A percentile compares a stretch with the other conserved stretches of the same genome.
These are phyloP conservation scores for Latrodectus hesperus DNA, from an alignment of 2,888 invertebrate species.

Conservation along the genomic window DNA sequence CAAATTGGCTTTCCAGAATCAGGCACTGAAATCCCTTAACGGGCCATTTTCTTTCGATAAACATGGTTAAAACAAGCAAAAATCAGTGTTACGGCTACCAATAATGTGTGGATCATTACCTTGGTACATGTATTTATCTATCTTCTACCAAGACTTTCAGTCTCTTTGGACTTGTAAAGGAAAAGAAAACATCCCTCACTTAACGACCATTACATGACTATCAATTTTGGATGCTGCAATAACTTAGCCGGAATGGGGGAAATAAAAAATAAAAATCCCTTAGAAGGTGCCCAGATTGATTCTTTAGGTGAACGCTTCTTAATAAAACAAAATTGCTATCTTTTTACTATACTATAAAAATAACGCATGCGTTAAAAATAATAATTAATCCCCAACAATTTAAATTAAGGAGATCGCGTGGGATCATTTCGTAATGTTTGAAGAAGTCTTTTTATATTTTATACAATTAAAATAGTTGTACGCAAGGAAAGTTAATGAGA, in stretches of 20 bases:
- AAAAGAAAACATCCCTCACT: not conserved
- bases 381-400: too few relatives aligned
- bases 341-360: too few relatives aligned
- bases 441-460: too few relatives aligned
- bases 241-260: not conserved
- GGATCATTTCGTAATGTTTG: too few relatives aligned
- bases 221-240: not conserved
- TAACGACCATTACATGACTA: not conserved
- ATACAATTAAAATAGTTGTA: too few relatives aligned
- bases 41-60: not conserved
- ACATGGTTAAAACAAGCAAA: not conserved
- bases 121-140: slow-evolving; percentile 3
- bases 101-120: not conserved
- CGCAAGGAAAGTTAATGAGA: too few relatives aligned
- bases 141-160: not conserved
- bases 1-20: not conserved
- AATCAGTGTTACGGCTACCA: not conserved
- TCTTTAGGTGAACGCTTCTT: not conserved
- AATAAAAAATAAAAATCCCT: not conserved
- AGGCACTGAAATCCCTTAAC: not conserved
- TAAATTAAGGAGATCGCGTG: too few relatives aligned
- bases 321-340: too few relatives aligned
- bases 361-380: too few relatives aligned
- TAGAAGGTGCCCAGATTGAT: not conserved
- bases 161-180: not conserved